Evolutionary conservation across 2,888 invertebrate species (phyloP).

Genomic region (Philaethria dido): DNA sequence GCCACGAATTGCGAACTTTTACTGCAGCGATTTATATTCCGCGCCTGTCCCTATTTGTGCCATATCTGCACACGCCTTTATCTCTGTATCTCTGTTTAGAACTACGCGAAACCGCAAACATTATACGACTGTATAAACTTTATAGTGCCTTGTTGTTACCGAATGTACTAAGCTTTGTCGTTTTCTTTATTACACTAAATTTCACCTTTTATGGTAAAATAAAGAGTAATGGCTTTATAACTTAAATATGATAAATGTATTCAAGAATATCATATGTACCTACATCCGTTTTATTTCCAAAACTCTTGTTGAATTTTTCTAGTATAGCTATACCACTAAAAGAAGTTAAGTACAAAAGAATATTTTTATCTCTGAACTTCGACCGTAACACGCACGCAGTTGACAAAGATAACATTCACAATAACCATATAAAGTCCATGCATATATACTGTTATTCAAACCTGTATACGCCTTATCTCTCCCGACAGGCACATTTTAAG

Average conservation of each 20-base stretch:
- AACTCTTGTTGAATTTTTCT: slow-evolving; percentile 8
- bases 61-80: slow-evolving; percentile 54
- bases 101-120: slow-evolving; percentile 42
- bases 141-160: slow-evolving; percentile 25
- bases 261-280: too few relatives aligned
- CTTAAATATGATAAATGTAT: not conserved
- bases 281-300: not conserved
- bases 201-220: slow-evolving; percentile 10
- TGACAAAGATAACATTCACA: slow-evolving; percentile 29
- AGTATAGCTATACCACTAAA: not conserved
- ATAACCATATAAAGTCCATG: slow-evolving; percentile 39
- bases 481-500: slow-evolving; percentile 76
- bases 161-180: slow-evolving; percentile 22
- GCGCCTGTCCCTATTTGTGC: slow-evolving; percentile 49
- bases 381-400: slow-evolving; percentile 33
- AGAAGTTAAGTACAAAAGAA: slow-evolving; percentile 16
- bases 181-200: slow-evolving; percentile 20
- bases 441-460: slow-evolving; percentile 39
- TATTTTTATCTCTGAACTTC: slow-evolving; percentile 28
- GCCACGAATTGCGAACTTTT: slow-evolving; percentile 68
- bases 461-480: slow-evolving; percentile 64
- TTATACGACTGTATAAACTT: slow-evolving; percentile 37
- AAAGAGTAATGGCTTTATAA: not conserved
- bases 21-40: slow-evolving; percentile 73
- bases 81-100: slow-evolving; percentile 57